Percentiles rank a stretch among this genome's conserved stretches.
Evolutionary conservation across 2,797 vertebrate species (phyloP).

Genomic region (Gorsachius magnificus): DNA sequence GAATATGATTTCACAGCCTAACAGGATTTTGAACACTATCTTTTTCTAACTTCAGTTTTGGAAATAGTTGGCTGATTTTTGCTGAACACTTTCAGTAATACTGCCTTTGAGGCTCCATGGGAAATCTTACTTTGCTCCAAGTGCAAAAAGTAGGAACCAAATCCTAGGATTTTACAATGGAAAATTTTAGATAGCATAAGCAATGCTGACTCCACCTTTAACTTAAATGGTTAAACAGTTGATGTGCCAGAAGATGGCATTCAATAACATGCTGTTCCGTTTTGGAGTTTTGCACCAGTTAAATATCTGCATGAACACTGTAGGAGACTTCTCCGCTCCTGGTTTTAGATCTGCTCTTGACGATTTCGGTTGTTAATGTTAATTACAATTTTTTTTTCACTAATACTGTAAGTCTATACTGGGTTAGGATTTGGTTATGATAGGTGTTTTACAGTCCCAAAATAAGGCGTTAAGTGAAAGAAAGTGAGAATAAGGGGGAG

Average conservation of each 20-base stretch:
- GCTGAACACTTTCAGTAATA: neutral
- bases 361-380: neutral
- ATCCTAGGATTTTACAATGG: neutral
- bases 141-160: neutral
- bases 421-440: neutral
- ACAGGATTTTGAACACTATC: neutral
- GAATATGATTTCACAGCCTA: neutral
- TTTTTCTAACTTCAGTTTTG: neutral
- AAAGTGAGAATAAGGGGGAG: neutral
- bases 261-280: neutral
- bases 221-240: neutral
- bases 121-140: neutral
- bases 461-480: neutral
- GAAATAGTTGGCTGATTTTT: neutral
- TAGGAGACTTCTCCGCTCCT: neutral
- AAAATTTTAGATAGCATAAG: neutral
- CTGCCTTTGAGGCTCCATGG: neutral
- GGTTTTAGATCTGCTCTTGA: neutral
- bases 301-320: neutral
- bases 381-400: neutral
- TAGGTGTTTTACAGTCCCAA: neutral
- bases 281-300: neutral
- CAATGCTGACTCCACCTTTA: neutral
- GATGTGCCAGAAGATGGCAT: neutral
- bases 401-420: neutral